phyloP scores from a whole-genome alignment of 2,888 invertebrate species.

The Patella caerulea region DNA sequence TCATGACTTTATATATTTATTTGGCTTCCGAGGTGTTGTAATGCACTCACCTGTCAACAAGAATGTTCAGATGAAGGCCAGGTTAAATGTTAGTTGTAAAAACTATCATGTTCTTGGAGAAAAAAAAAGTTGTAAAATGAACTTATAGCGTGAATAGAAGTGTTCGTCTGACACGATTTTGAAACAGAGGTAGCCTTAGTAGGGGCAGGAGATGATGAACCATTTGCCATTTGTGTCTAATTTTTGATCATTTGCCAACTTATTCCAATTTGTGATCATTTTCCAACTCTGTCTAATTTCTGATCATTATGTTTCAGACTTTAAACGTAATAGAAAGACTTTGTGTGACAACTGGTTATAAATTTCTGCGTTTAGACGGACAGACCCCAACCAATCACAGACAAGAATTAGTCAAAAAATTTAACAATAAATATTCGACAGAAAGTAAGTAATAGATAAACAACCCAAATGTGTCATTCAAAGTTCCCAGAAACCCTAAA shows the following conservation, averaged over 20 bases:
- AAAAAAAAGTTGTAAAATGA: too few species aligned
- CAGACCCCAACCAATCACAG: slow-evolving; percentile 75
- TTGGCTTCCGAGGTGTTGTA: too few species aligned
- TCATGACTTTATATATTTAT: too few species aligned
- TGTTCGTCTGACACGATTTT: too few species aligned
- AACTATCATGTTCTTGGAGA: too few species aligned
- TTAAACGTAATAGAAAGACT: slow-evolving; percentile 77
- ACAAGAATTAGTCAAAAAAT: slow-evolving; percentile 76
- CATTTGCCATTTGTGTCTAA: background rate
- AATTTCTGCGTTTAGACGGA: slow-evolving; percentile 76
- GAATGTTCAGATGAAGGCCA: too few species aligned
- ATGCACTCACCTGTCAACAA: too few species aligned
- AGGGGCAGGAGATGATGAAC: background rate
- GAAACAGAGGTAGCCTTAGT: too few species aligned
- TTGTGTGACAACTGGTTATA: slow-evolving; percentile 71
- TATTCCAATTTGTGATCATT: background rate
- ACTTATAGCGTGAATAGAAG: too few species aligned
- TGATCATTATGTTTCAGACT: slow-evolving; percentile 70
- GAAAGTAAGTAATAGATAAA: slow-evolving; percentile 54
- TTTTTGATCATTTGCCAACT: background rate
- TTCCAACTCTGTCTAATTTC: background rate
- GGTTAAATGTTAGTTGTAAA: too few species aligned
- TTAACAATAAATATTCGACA: slow-evolving; percentile 74
- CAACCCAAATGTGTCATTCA: too few species aligned
- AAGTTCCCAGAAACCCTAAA: too few species aligned